These are phyloP conservation scores for Octopus bimaculoides DNA, from an alignment of 1,140 invertebrate species.

Conservation along the genomic window DNA sequence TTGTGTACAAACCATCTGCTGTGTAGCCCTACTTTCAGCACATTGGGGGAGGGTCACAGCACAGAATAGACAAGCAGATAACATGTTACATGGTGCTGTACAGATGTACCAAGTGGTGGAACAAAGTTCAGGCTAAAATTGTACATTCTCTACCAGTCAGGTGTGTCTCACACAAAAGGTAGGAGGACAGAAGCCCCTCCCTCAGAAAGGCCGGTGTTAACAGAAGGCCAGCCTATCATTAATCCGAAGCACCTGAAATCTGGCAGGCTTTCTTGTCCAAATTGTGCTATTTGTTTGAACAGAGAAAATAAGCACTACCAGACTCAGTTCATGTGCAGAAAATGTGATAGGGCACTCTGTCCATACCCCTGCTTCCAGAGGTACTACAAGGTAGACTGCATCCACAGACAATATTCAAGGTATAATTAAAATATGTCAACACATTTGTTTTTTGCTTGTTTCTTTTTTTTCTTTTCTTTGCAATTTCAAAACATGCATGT, in stretches of 20 bases:
- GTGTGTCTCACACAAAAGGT: background rate
- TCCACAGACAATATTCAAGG: background rate
- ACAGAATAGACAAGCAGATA: too few relatives aligned
- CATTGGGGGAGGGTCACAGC: too few relatives aligned
- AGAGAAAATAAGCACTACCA: background rate
- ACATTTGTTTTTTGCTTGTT: too few relatives aligned
- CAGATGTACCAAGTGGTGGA: too few relatives aligned
- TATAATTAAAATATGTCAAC: background rate
- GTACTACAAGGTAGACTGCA: constrained; percentile 1
- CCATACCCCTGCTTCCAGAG: background rate
- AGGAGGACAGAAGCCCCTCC: too few relatives aligned
- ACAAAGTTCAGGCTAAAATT: background rate
- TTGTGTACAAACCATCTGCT: too few relatives aligned
- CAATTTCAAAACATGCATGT: too few relatives aligned
- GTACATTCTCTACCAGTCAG: background rate
- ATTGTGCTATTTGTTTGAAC: background rate
- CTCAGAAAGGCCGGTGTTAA: background rate
- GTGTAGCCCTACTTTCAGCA: too few relatives aligned
- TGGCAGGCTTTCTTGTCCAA: background rate
- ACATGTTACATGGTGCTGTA: too few relatives aligned
- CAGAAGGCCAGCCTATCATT: background rate
- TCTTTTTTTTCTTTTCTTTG: too few relatives aligned
- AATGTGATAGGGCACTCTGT: background rate
- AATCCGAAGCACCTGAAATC: background rate
- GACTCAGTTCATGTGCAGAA: background rate